Evolutionary conservation across 2,888 invertebrate species (phyloP).

Genomic region (Anthoptus insignis): DNA sequence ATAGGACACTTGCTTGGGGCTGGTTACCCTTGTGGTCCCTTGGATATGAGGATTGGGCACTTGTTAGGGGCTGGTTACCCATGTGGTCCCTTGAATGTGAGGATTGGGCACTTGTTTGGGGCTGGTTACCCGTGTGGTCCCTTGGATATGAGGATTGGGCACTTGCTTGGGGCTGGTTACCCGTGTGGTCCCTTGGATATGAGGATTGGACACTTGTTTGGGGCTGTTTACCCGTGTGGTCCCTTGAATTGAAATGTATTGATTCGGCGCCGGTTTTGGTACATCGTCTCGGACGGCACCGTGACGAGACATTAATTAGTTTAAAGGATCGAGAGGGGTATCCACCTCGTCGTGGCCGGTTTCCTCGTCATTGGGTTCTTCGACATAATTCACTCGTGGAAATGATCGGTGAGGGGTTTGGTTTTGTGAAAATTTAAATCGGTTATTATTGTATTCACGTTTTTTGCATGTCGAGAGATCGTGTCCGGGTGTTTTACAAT

Average conservation of each 20-base stretch:
- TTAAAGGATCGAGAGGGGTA: background rate
- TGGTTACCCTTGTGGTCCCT: background rate
- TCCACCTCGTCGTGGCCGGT: background rate
- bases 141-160: background rate
- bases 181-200: constrained; percentile 1
- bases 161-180: background rate
- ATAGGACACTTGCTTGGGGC: background rate
- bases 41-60: background rate
- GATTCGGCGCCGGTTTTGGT: background rate
- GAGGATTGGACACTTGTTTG: background rate
- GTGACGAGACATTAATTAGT: background rate
- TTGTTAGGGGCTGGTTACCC: constrained; percentile 1
- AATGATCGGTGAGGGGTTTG: background rate
- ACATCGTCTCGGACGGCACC: background rate
- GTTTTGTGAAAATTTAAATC: background rate
- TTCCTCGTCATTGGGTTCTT: background rate
- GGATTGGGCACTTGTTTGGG: background rate
- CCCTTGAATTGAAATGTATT: background rate
- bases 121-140: constrained; percentile 6
- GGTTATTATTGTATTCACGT: background rate
- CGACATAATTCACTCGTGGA: background rate
- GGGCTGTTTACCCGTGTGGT: background rate
- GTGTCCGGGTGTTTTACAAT: background rate
- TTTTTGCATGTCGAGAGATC: background rate
- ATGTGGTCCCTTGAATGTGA: background rate